These are phyloP conservation scores for Trimorus sp. DNA, from an alignment of 2,888 invertebrate genomes.

Conservation along the genomic window DNA sequence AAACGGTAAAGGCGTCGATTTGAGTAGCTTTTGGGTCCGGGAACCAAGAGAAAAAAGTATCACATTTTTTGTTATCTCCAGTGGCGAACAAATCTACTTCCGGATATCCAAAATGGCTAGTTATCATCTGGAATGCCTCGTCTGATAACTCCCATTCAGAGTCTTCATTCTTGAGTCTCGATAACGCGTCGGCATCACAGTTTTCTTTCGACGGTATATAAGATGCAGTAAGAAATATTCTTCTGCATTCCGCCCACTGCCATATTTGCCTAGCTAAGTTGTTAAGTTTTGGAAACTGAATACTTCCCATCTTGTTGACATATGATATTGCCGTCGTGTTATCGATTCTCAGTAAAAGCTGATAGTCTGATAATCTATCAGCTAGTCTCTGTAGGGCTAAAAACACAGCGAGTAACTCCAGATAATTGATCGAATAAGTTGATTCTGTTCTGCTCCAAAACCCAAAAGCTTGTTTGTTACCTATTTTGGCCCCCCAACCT, in stretches of 20 bases:
- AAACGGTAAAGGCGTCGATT: constrained; percentile 60
- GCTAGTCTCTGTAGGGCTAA: constrained; percentile 21
- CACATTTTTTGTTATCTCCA: constrained; percentile 57
- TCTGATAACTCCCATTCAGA: constrained; percentile 2
- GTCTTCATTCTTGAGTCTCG: constrained; percentile 7
- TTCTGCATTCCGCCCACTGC: constrained; percentile 28
- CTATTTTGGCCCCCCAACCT: constrained; percentile 20
- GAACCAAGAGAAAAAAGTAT: constrained; percentile 38
- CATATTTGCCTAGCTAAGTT: constrained; percentile 23
- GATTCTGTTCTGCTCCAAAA: constrained; percentile 41
- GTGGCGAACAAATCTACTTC: constrained; percentile 12
- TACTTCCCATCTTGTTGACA: constrained; percentile 25
- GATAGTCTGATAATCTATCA: constrained; percentile 11
- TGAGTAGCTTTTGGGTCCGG: constrained; percentile 34
- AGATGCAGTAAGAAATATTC: constrained; percentile 18
- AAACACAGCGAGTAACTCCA: constrained; percentile 53
- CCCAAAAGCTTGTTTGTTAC: not conserved
- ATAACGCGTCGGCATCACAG: not conserved
- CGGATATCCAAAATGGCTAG: not conserved
- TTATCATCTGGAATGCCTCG: not conserved
- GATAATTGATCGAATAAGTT: constrained; percentile 57
- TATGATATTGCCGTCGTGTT: constrained; percentile 38
- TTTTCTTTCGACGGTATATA: constrained; percentile 22
- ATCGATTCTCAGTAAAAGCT: constrained; percentile 62
- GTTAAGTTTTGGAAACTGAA: constrained; percentile 5